These are phyloP conservation scores for Adoxophyes honmai DNA, from an alignment of 1,140 invertebrate genomes.

Conservation along the genomic window DNA sequence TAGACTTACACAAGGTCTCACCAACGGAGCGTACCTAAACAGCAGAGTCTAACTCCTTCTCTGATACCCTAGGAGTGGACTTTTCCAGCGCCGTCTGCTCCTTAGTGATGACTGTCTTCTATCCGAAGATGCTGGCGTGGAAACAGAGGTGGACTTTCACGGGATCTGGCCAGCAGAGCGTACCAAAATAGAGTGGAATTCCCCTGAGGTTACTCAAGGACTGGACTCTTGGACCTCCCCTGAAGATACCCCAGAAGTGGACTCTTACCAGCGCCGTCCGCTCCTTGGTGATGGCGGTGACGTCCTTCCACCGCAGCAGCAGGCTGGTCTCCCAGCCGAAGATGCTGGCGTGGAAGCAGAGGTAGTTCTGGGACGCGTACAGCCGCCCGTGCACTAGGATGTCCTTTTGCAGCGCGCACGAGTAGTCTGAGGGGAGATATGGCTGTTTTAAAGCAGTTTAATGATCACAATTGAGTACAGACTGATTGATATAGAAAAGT, in stretches of 20 bases:
- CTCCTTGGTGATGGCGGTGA: conserved; percentile 94
- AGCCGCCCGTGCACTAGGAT: conserved; percentile 94
- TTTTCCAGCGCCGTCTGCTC: conserved; percentile 81
- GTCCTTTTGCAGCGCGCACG: conserved; percentile 96
- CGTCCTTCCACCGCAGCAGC: conserved; percentile 90
- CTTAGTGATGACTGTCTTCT: conserved; percentile 95
- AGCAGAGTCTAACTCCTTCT: no score
- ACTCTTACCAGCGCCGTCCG: conserved; percentile 77
- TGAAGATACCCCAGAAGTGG: no score
- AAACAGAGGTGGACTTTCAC: conserved; percentile 96
- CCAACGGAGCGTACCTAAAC: no score
- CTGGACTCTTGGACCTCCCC: no score
- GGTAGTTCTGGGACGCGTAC: conserved; percentile 94
- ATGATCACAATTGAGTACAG: no score
- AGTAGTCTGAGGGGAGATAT: conserved; percentile 86
- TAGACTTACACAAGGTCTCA: no score
- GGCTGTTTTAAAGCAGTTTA: no score
- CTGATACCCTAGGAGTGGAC: no score
- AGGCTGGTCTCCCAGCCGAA: conserved; percentile 95
- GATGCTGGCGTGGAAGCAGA: conserved; percentile 97
- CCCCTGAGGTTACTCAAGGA: no score
- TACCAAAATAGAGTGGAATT: no score
- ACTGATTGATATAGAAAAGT: no score
- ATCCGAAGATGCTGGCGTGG: conserved; percentile 96
- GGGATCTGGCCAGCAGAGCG: no score